A percentile compares a stretch with the other conserved stretches of the same genome.
Conservation (phyloP, 2,797 vertebrate genomes). For the Jordanella pulchra region DNA sequence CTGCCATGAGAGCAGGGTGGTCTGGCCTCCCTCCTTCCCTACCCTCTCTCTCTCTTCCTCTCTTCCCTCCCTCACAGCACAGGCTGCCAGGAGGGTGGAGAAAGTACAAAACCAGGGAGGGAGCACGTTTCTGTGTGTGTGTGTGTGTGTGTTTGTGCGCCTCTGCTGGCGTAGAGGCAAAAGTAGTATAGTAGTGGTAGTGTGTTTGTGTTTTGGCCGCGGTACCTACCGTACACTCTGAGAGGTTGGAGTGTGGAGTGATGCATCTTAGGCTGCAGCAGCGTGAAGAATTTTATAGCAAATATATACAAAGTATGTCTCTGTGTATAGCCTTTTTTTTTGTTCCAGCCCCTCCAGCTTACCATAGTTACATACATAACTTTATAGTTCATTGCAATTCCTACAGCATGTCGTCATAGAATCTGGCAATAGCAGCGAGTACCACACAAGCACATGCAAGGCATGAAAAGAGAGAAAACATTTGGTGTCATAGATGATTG, state of each 20-base stretch:
- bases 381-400: slow-evolving; percentile 67
- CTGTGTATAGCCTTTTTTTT: slow-evolving; percentile 22
- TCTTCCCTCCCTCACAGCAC: slow-evolving; percentile 68
- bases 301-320: slow-evolving; percentile 39
- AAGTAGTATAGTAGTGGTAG: slow-evolving; percentile 83
- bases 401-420: slow-evolving; percentile 60
- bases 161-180: slow-evolving; percentile 23
- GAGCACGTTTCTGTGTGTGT: slow-evolving; percentile 37
- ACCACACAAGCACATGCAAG: slow-evolving; percentile 56
- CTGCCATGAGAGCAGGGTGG: slow-evolving; percentile 98
- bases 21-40: slow-evolving; percentile 81
- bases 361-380: slow-evolving; percentile 53
- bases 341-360: slow-evolving; percentile 48
- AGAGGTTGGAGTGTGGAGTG: slow-evolving; percentile 74
- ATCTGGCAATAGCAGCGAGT: slow-evolving; percentile 54
- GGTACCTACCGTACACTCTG: slow-evolving; percentile 63
- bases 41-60: slow-evolving; percentile 63
- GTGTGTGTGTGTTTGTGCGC: slow-evolving; percentile 25
- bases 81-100: slow-evolving; percentile 78
- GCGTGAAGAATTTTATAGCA: slow-evolving; percentile 44
- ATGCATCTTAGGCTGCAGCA: slow-evolving; percentile 67
- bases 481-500: slow-evolving; percentile 57
- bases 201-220: slow-evolving; percentile 86
- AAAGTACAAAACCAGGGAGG: slow-evolving; percentile 72
- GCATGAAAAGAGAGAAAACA: slow-evolving; percentile 50